Percentiles rank a stretch among this genome's conserved stretches.
Evolutionary conservation across 2,113 vertebrate species (phyloP).

Genomic region (Catharus minimus): DNA sequence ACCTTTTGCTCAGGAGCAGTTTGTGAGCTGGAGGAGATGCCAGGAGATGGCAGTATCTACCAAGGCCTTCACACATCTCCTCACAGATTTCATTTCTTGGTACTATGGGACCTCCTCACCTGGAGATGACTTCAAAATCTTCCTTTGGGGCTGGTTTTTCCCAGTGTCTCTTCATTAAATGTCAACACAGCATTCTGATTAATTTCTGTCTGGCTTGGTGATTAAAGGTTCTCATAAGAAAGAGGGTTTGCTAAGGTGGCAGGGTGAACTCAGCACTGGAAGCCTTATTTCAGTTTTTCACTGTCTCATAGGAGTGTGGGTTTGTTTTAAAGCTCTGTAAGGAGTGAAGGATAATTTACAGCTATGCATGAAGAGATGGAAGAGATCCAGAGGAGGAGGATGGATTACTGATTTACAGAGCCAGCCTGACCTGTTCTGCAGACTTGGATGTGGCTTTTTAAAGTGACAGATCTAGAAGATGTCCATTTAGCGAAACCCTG

Average conservation of each 20-base stretch:
- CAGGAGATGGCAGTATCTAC: slow-evolving; percentile 65
- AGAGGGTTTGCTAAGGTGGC: background rate
- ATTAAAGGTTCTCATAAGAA: background rate
- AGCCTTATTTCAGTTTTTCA: background rate
- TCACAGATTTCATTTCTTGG: background rate
- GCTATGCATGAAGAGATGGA: background rate
- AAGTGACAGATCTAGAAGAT: background rate
- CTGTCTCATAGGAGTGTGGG: background rate
- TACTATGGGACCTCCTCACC: background rate
- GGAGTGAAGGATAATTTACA: background rate
- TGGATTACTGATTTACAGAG: slow-evolving; percentile 60
- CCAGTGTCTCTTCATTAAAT: background rate
- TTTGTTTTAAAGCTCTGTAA: background rate
- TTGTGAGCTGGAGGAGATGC: background rate
- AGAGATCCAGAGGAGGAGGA: slow-evolving; percentile 1
- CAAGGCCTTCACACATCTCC: background rate
- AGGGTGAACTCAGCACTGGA: background rate
- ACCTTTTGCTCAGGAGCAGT: background rate
- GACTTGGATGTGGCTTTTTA: background rate
- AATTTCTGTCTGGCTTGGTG: background rate
- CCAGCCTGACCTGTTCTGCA: slow-evolving; percentile 24
- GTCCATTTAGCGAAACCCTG: background rate
- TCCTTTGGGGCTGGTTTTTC: background rate
- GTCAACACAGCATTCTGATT: background rate
- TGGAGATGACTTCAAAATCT: background rate